Evolutionary conservation across 2,113 vertebrate genomes (phyloP).

Genomic region (Scalopus aquaticus): DNA sequence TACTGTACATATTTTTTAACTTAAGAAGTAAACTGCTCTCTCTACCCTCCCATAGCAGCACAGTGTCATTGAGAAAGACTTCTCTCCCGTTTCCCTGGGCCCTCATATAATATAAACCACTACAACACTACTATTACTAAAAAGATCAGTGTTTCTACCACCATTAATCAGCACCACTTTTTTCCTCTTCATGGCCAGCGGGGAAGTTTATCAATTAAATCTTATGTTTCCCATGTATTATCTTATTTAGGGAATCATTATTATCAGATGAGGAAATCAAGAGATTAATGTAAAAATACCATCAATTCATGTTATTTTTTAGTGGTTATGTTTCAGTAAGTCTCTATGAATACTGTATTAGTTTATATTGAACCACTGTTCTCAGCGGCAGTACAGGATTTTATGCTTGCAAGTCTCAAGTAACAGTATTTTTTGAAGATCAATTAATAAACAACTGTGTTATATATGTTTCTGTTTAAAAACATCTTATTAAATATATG

Average conservation of each 20-base stretch:
- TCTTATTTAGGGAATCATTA: neutral
- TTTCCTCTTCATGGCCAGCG: neutral
- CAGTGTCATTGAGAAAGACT: neutral
- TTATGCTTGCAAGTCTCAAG: neutral
- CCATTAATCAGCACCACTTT: neutral
- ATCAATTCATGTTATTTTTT: neutral
- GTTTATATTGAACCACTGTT: neutral
- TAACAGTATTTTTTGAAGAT: neutral
- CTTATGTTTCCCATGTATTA: neutral
- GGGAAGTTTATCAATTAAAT: neutral
- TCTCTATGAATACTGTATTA: neutral
- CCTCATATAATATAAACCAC: neutral
- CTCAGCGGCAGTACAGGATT: neutral
- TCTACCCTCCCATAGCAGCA: neutral
- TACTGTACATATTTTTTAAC: neutral
- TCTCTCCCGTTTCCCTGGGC: neutral
- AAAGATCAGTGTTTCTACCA: neutral
- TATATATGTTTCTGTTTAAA: neutral
- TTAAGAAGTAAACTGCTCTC: neutral
- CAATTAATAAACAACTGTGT: neutral
- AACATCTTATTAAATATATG: neutral
- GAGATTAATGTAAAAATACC: neutral
- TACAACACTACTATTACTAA: neutral
- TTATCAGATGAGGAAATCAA: neutral
- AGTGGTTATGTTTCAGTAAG: neutral